A percentile compares a stretch with the other conserved stretches of the same genome.
Conservation (phyloP, 2,113 vertebrate genomes). For the Erythrocercus mccallii region DNA sequence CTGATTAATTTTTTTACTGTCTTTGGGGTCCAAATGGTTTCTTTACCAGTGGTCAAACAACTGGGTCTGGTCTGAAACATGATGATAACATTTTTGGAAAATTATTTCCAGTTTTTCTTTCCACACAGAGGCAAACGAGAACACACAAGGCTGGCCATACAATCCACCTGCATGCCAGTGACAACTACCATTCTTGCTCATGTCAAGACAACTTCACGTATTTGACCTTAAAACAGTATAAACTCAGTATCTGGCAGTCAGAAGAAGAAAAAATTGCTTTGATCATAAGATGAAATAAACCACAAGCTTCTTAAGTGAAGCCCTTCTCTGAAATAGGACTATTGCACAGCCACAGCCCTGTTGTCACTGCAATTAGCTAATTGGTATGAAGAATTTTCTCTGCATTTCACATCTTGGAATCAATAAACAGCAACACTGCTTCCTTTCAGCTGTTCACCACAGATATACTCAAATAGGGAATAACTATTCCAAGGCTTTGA, state of each 20-base stretch:
- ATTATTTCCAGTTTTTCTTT: neutral
- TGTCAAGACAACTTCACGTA: neutral
- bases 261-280: neutral
- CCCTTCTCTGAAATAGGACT: neutral
- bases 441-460: neutral
- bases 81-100: neutral
- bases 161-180: rapidly evolving
- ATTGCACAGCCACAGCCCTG: neutral
- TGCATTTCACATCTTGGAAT: neutral
- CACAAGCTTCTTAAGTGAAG: neutral
- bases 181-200: neutral
- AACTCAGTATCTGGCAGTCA: neutral
- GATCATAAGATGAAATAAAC: neutral
- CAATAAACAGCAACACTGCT: neutral
- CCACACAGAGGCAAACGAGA: neutral
- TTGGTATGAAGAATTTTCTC: neutral
- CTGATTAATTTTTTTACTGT: neutral
- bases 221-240: conserved; percentile 9
- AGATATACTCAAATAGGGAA: neutral
- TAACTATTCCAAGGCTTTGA: neutral
- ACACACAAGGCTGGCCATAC: neutral
- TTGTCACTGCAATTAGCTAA: neutral
- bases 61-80: neutral
- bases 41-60: neutral
- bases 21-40: neutral